Evolutionary conservation across 2,888 invertebrate species (phyloP).

Genomic region (Drosophila ezoana): DNA sequence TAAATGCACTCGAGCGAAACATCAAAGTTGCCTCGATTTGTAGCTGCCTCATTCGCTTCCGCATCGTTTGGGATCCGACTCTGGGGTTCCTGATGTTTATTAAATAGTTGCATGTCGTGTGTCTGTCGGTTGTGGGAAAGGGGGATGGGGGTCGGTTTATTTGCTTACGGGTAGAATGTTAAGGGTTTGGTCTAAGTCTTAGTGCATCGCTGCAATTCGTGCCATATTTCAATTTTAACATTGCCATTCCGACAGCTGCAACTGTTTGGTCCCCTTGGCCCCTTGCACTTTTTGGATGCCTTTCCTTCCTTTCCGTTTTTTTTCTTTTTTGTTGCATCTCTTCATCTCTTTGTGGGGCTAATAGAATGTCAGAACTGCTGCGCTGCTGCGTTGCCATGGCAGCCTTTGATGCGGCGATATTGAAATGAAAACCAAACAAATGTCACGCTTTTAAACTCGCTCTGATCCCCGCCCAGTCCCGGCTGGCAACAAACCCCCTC

Average conservation of each 20-base stretch:
- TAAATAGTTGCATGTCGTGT: conserved; percentile 68
- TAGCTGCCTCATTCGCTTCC: conserved; percentile 32
- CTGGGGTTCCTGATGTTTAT: conserved; percentile 64
- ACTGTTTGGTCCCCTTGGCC: conserved; percentile 27
- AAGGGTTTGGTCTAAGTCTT: conserved; percentile 12
- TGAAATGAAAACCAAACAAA: conserved; percentile 79
- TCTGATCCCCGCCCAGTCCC: background rate
- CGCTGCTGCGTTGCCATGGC: conserved; percentile 57
- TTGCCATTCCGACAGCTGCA: conserved; percentile 36
- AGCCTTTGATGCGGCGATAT: conserved; percentile 47
- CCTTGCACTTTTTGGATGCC: background rate
- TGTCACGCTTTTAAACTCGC: conserved; percentile 47
- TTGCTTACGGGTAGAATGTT: background rate
- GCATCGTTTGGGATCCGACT: conserved; percentile 13
- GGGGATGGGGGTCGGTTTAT: background rate
- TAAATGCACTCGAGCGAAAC: conserved; percentile 71
- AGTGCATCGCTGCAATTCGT: conserved; percentile 67
- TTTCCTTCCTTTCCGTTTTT: conserved; percentile 3
- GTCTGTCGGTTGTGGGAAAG: background rate
- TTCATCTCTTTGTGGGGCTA: conserved; percentile 16
- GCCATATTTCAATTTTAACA: conserved; percentile 71
- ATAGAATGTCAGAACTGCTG: conserved; percentile 28
- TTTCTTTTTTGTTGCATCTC: conserved; percentile 8
- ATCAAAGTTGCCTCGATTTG: conserved; percentile 59
- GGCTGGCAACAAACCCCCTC: background rate